Evolutionary conservation across 2,888 invertebrate species (phyloP).

Genomic region (Mesorhabditis belari): DNA sequence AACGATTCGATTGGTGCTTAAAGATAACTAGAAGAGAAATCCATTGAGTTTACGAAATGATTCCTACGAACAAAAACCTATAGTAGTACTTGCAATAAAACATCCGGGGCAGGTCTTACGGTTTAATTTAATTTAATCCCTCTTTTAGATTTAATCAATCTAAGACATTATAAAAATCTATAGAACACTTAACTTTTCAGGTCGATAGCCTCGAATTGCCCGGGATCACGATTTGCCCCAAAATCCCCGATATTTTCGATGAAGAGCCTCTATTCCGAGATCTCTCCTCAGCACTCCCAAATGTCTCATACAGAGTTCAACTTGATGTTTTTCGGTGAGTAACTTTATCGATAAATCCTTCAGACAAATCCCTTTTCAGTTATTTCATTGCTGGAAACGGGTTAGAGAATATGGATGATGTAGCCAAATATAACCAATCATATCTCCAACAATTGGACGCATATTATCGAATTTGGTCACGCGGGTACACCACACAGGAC

Average conservation of each 20-base stretch:
- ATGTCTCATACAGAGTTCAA: constrained; percentile 18
- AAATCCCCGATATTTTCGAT: constrained; percentile 43
- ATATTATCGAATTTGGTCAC: constrained; percentile 39
- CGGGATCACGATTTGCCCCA: constrained; percentile 46
- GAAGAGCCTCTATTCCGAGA: constrained; percentile 4
- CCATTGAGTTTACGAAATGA: no score
- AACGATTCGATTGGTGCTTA: constrained; percentile 35
- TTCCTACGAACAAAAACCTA: no score
- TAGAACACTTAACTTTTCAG: constrained; percentile 14
- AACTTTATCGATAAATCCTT: not conserved
- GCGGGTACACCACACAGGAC: constrained; percentile 27
- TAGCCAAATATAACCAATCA: constrained; percentile 34
- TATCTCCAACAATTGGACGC: constrained; percentile 34
- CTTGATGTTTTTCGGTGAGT: constrained; percentile 32
- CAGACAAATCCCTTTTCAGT: constrained; percentile 10
- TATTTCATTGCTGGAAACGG: constrained; percentile 43
- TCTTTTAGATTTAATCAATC: no score
- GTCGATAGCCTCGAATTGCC: constrained; percentile 39
- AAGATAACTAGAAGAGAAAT: not conserved
- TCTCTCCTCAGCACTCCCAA: constrained; percentile 23
- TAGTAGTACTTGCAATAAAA: no score
- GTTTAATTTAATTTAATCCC: no score
- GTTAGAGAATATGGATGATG: constrained; percentile 43
- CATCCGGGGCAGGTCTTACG: no score
- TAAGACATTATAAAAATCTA: not conserved